Base-by-base conservation (phyloP, 2,888 invertebrate genomes). In the Lottia scabra region DNA sequence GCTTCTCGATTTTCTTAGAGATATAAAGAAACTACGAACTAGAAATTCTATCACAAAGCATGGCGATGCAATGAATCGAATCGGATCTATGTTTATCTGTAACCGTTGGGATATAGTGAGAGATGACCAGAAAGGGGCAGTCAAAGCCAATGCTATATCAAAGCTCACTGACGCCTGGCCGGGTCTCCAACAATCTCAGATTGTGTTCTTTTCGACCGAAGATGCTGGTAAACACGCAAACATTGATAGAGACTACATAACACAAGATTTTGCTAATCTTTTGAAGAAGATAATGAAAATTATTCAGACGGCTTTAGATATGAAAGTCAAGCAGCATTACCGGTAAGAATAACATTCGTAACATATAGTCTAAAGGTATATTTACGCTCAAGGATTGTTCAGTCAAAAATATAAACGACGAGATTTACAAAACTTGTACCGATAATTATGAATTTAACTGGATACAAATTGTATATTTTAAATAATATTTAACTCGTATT, bases 21-120 rank as follows among this genome's bases (percentile, higher is more conserved):
- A 81, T 16, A 81, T 85, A 23, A 75, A 82, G 23, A 76, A 81
- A 16, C n/a, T 38, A 3, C 12, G 43, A 65, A 38, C 38, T 6
- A 56, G 75, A 15, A 76, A 71, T 43, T 43, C 68, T 4, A 19
- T 19, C 43, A 65, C 45, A 19, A 19, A 43, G 1, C n/a, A 44
- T 19, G n/a, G 62, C 12, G 73, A 72, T 1, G 26, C 66, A 1
- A 83, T 84, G 66, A 79, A 86, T 73, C 84, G 85, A 1, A 63
- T 75, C 30, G 78, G 84, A 2, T 84, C 87, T 46, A 75, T 87
- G 67, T 87, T 87, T 76, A 81, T 87, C 12, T 86, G 86, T 68
- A 85, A 87, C 68, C 78, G 84, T 3, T 85, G 85, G 80, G 87
- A 87, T 72, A 77, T 81, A 19, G 79, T 87, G 5, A 72, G 78